These are phyloP conservation scores for Stenolophus ochropezus DNA, from an alignment of 2,888 invertebrate species.

Conservation along the genomic window DNA sequence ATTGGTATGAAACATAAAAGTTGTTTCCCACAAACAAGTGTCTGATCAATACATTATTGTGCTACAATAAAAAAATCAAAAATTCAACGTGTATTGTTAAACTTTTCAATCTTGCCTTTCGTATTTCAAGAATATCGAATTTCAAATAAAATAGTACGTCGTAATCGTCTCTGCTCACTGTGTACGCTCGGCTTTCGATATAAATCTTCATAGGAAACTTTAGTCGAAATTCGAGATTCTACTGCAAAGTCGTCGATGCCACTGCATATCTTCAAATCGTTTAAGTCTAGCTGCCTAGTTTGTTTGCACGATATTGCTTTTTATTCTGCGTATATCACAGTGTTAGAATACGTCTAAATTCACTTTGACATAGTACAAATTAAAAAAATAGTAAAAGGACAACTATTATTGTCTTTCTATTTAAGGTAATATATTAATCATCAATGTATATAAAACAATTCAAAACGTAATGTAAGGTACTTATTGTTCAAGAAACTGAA, in stretches of 20 bases:
- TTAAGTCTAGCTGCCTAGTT: conserved; percentile 6
- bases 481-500: no score
- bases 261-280: conserved; percentile 36
- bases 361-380: no score
- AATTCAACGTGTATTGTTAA: conserved; percentile 13
- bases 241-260: background rate
- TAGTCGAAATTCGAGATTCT: conserved; percentile 22
- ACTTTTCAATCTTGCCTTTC: conserved; percentile 41
- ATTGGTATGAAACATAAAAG: background rate
- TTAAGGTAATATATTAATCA: no score
- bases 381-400: no score
- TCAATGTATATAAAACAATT: no score
- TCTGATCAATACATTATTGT: background rate
- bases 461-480: no score
- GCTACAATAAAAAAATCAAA: background rate
- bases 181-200: conserved; percentile 8
- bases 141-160: conserved; percentile 44
- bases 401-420: no score
- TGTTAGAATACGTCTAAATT: background rate
- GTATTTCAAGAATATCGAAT: conserved; percentile 42
- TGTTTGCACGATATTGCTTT: background rate
- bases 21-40: background rate
- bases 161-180: conserved; percentile 27
- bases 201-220: conserved; percentile 20
- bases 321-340: background rate